Evolutionary conservation across 2,113 vertebrate genomes (phyloP), one percentile per base, ranked within the genome.

Genomic region (Proteles cristata): DNA sequence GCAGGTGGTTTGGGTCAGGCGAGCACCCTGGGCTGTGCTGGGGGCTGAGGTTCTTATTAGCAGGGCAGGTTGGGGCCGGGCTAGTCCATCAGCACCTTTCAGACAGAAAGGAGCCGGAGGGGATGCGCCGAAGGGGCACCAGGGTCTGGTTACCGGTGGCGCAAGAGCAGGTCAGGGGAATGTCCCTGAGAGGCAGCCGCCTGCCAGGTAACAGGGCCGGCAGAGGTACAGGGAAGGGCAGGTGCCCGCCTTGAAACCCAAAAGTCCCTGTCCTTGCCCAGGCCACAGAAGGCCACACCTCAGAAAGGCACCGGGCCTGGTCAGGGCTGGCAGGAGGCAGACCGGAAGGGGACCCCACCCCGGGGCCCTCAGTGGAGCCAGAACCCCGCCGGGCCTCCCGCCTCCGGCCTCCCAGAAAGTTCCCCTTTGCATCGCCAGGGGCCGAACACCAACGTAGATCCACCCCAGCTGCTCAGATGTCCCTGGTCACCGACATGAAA

Each of bases 361-460:
- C 33, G 25, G 74, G 48, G 50, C 80, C 48, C 17, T 31, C 15
- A 0, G 33, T n/a, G 14, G 26, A 53, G 33, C 68, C 25, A n/a
- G 82, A 2, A 7, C 31, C n/a, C 61, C 50, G n/a, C 11, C 58
- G 11, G 0, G n/a, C 61, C 69, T 35, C 53, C 58, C 0, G 39
- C 21, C 7, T 55, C 71, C 6, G 39, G 8, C 26, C 39, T 87
- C 69, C 88, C 15, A 19, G 63, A 31, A 63, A 4, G 39, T 50
- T 28, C 89, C 55, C 48, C 43, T 66, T 21, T 6, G 26, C 45
- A 50, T 31, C 1, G 0, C n/a, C 7, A 6, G 79, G 87, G 9
- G 11, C 50, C 45, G 25, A n/a, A 31, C 2, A 4, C 55, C 43
- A 0, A 0, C 0, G 15, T 4, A 6, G 45, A 19, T 5, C 26